A percentile compares a stretch with the other conserved stretches of the same genome.
phyloP scores from a whole-genome alignment of 1,140 invertebrate genomes.

The Drosophila busckii region DNA sequence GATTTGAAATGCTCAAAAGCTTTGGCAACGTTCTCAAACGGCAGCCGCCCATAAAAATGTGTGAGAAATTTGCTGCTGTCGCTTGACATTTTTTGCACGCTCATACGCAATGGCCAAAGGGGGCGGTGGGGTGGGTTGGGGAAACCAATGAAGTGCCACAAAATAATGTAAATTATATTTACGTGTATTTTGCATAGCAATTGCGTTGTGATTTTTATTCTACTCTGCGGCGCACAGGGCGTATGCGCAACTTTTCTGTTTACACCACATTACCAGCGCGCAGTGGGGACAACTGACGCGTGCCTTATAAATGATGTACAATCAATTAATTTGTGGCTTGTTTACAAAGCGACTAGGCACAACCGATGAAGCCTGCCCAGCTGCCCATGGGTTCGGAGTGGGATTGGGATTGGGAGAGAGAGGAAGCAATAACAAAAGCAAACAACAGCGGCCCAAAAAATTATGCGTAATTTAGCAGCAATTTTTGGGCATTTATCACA shows the following conservation, averaged over 20 bases:
- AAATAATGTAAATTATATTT: conserved; percentile 72
- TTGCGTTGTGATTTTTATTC: conserved; percentile 47
- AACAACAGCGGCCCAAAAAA: no score
- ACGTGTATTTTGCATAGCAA: conserved; percentile 69
- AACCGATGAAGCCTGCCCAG: background rate
- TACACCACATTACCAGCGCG: conserved; percentile 42
- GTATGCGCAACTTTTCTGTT: conserved; percentile 54
- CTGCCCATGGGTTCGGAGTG: background rate
- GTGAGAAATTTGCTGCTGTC: conserved; percentile 59
- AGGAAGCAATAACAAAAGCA: no score
- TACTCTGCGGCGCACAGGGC: conserved; percentile 8
- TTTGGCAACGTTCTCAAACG: conserved; percentile 16
- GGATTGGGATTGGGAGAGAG: conserved; percentile 1
- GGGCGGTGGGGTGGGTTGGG: background rate
- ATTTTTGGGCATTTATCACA: conserved; percentile 64
- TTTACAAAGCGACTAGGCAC: conserved; percentile 50
- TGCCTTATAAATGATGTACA: conserved; percentile 71
- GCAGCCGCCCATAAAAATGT: conserved; percentile 60
- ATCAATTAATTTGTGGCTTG: conserved; percentile 70
- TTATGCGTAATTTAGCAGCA: conserved; percentile 56
- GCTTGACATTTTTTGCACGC: conserved; percentile 47
- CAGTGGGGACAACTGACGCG: conserved; percentile 26
- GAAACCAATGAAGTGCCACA: conserved; percentile 51
- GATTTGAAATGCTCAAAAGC: conserved; percentile 74
- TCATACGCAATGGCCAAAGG: conserved; percentile 6